These are phyloP conservation scores for Trissolcus japonicus DNA, from an alignment of 2,888 invertebrate species.

Conservation along the genomic window DNA sequence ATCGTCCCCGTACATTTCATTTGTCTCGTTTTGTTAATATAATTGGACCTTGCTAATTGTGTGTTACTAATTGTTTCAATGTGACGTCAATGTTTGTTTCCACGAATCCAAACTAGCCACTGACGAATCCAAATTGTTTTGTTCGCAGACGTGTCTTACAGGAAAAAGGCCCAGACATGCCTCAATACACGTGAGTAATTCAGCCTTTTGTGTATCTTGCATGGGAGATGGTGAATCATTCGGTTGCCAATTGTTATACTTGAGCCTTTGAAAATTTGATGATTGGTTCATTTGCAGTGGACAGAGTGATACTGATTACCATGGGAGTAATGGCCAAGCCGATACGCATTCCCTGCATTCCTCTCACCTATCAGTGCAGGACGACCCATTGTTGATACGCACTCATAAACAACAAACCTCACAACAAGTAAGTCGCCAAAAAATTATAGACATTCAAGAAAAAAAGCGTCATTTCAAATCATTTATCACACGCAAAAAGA, in stretches of 20 bases:
- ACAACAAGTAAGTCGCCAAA: constrained; percentile 77
- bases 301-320: constrained; percentile 77
- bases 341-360: constrained; percentile 81
- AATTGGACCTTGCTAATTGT: not conserved
- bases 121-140: constrained; percentile 3
- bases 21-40: not conserved
- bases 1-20: not conserved
- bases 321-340: constrained; percentile 82
- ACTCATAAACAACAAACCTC: constrained; percentile 83
- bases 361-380: constrained; percentile 77
- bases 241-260: not conserved
- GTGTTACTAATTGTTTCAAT: constrained; percentile 7
- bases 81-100: not conserved
- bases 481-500: too few species aligned
- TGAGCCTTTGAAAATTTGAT: too few species aligned
- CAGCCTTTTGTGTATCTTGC: constrained; percentile 18
- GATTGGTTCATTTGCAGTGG: constrained; percentile 68
- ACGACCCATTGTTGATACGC: constrained; percentile 79
- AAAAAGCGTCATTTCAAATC: too few species aligned
- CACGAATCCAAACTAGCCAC: too few species aligned
- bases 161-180: constrained; percentile 82
- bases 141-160: constrained; percentile 80
- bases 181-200: constrained; percentile 80
- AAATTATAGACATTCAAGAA: too few species aligned
- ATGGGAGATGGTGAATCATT: not conserved